phyloP scores from a whole-genome alignment of 2,113 vertebrate genomes.

The Sciurus niger region DNA sequence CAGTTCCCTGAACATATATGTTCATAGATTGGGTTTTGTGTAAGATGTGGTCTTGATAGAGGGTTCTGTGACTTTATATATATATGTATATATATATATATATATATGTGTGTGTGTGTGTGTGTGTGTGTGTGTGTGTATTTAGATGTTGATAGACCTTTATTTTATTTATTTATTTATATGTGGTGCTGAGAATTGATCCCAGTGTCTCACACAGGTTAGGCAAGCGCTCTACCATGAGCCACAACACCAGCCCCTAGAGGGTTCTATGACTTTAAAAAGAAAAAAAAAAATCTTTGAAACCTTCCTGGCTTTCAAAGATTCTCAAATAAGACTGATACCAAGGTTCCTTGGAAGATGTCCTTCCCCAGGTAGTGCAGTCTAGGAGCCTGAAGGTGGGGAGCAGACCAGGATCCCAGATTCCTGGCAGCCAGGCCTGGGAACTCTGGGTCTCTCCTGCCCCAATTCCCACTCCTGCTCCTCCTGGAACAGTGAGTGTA shows the following conservation, averaged over 20 bases:
- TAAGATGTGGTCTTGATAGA: constrained; percentile 5
- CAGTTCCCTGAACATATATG: not conserved
- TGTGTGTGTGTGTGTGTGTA: no score
- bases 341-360: not conserved
- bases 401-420: not conserved
- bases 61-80: not conserved
- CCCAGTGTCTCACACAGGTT: no score
- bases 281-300: not conserved
- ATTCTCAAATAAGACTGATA: not conserved
- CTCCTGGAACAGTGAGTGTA: not conserved
- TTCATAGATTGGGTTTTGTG: not conserved
- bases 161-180: no score
- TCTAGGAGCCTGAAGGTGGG: not conserved
- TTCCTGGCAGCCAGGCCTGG: not conserved
- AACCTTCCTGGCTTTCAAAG: constrained; percentile 48
- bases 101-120: no score
- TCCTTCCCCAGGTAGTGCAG: not conserved
- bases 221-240: no score
- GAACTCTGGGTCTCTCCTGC: not conserved
- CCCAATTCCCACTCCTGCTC: not conserved
- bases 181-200: no score
- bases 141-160: no score
- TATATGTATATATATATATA: no score
- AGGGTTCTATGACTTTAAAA: not conserved
- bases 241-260: not conserved